Percentiles rank a stretch among this genome's conserved stretches.
Conservation (phyloP, 2,888 invertebrate species). For the Abrostola triplasia region DNA sequence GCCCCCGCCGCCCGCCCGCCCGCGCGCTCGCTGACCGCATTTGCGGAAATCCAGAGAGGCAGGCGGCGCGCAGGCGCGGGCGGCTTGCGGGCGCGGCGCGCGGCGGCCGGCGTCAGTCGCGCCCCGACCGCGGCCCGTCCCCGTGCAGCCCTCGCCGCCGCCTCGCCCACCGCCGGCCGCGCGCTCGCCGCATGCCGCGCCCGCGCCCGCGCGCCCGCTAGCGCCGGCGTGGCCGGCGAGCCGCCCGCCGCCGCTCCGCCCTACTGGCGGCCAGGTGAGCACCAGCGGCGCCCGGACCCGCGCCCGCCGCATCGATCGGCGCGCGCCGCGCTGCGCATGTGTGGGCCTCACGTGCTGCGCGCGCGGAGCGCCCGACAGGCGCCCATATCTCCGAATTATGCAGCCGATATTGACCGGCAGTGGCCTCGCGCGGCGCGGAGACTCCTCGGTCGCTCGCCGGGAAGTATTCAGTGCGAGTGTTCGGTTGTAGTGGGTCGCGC, state of each 20-base stretch:
- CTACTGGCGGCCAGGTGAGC: constrained; percentile 69
- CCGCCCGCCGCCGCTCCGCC: constrained; percentile 64
- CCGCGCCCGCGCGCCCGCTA: constrained; percentile 73
- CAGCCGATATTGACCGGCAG: constrained; percentile 49
- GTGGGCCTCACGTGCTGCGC: constrained; percentile 31
- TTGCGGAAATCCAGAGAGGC: constrained; percentile 26
- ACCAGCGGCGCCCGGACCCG: not conserved
- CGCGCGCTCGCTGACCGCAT: constrained; percentile 24
- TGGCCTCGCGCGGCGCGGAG: constrained; percentile 22
- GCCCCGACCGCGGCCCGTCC: constrained; percentile 73
- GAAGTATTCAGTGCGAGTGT: constrained; percentile 19
- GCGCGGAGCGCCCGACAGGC: constrained; percentile 44
- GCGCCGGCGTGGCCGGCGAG: constrained; percentile 75
- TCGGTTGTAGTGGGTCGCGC: constrained; percentile 1
- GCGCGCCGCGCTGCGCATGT: constrained; percentile 47
- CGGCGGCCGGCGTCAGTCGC: constrained; percentile 75
- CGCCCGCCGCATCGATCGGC: constrained; percentile 40
- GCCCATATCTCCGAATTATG: constrained; percentile 32
- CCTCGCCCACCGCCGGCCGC: constrained; percentile 72
- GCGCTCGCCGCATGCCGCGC: constrained; percentile 77
- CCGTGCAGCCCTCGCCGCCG: constrained; percentile 69
- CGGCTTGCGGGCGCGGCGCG: constrained; percentile 59
- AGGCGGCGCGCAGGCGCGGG: constrained; percentile 54
- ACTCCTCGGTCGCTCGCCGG: constrained; percentile 21
- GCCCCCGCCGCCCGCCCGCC: constrained; percentile 14